These are phyloP conservation scores for Arrhopalites spinosus DNA, from an alignment of 2,888 invertebrate species.

Conservation along the genomic window DNA sequence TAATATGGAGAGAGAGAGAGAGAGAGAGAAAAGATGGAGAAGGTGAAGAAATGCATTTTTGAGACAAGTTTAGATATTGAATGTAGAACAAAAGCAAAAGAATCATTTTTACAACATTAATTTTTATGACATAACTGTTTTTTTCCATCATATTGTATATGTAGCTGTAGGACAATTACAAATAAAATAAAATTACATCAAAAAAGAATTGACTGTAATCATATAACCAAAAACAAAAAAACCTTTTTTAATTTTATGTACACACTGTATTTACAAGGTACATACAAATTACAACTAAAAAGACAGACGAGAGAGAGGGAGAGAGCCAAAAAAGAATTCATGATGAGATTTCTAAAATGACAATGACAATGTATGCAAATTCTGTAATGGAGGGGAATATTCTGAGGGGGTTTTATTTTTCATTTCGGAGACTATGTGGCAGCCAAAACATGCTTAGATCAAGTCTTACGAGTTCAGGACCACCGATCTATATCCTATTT, in stretches of 20 bases:
- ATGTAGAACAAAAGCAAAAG: background rate
- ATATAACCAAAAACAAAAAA: background rate
- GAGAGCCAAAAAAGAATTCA: too few relatives aligned
- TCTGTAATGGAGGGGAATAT: too few relatives aligned
- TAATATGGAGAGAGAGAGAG: background rate
- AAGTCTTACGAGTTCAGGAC: too few relatives aligned
- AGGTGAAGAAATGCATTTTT: too few relatives aligned
- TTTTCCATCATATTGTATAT: too few relatives aligned
- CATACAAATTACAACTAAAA: background rate
- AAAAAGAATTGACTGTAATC: background rate
- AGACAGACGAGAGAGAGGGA: background rate
- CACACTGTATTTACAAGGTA: background rate
- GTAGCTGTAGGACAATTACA: background rate
- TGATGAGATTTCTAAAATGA: too few relatives aligned
- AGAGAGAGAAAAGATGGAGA: background rate
- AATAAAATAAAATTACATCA: conserved; percentile 9
- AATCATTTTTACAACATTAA: background rate
- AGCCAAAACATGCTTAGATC: too few relatives aligned
- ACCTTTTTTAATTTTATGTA: background rate
- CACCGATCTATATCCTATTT: too few relatives aligned
- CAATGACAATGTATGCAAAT: too few relatives aligned
- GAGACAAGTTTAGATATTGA: background rate
- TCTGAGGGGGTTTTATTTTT: too few relatives aligned
- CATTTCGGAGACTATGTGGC: too few relatives aligned
- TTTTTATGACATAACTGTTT: conserved; percentile 7